Base-by-base conservation (phyloP, 1,140 invertebrate genomes). In the Marisa cornuarietis region DNA sequence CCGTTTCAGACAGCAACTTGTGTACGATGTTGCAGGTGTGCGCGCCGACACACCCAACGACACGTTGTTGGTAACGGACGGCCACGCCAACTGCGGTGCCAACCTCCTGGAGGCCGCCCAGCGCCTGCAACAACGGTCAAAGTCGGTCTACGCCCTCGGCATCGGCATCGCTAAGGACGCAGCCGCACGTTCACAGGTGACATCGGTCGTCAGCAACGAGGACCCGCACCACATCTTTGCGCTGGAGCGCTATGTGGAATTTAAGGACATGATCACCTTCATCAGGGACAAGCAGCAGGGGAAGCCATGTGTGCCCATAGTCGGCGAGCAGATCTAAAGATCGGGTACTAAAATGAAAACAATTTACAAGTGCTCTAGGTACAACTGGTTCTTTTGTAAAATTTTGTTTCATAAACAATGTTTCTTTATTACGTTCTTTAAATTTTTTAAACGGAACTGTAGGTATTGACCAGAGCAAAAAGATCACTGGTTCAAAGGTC, bases 161-260 rank as follows among this genome's bases (percentile, higher is more conserved):
- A 68, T 80, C 42, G 79, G 79, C 54, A 75, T 80, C n/a, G 74
- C 73, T 58, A 54, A 63, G n/a, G 66, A 75, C n/a, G 51, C 49
- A 7, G 24, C 73, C 11, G 79, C 79, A 18, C 75, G 74, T 42
- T 22, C 66, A n/a, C 73, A 80, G 68, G 79, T 80, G 24, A 69
- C 75, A 49, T 80, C 79, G 16, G 73, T 80, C 18, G 79, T 80
- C 18, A 76, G 73, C 20, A 58, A 42, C 51, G 31, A 76, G 54
- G 65, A 80, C 42, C 62, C 73, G 7, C 58, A 75, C 31, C 79
- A 80, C 79, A 80, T 80, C 54, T 80, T 80, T 65, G 76, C 79
- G 11, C 66, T 80, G 24, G 66, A 42, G 3, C 49, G 68, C 49
- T 80, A 76, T 52, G n/a, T 26, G 13, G 79, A 80, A 24, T 80